Evolutionary conservation across 2,113 vertebrate species (phyloP).

Genomic region (Pardalotus punctatus): DNA sequence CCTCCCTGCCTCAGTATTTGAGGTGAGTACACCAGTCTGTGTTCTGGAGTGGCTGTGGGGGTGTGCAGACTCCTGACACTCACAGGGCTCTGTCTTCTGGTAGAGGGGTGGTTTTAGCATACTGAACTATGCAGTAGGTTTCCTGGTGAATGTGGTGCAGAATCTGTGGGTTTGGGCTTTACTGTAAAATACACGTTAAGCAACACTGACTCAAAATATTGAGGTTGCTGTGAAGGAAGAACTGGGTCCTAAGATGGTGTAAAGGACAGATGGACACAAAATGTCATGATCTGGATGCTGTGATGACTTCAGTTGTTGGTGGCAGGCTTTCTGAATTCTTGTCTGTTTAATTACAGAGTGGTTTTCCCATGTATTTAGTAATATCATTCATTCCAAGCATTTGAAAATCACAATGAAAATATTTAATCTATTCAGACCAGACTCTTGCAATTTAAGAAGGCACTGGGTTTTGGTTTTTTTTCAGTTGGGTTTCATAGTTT

Average conservation of each 20-base stretch:
- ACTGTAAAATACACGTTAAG: not conserved
- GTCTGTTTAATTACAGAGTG: not conserved
- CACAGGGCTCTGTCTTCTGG: not conserved
- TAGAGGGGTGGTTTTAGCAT: not conserved
- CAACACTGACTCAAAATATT: not conserved
- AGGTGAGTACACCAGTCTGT: accelerated
- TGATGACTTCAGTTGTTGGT: not conserved
- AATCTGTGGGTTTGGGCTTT: not conserved
- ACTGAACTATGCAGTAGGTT: not conserved
- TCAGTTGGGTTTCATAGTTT: not conserved
- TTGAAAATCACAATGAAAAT: not conserved
- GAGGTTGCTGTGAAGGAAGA: not conserved
- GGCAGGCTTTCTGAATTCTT: not conserved
- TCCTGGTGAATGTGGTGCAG: not conserved
- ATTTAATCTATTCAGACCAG: not conserved
- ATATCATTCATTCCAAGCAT: not conserved
- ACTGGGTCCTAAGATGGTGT: not conserved
- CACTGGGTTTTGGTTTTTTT: not conserved
- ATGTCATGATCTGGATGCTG: not conserved
- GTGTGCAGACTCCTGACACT: not conserved
- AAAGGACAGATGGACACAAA: not conserved
- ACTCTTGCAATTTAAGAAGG: not conserved
- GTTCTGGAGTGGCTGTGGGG: not conserved
- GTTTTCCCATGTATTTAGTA: not conserved
- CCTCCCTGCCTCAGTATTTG: not conserved